phyloP scores from a whole-genome alignment of 2,797 vertebrate genomes.

The Taenioides sp. region DNA sequence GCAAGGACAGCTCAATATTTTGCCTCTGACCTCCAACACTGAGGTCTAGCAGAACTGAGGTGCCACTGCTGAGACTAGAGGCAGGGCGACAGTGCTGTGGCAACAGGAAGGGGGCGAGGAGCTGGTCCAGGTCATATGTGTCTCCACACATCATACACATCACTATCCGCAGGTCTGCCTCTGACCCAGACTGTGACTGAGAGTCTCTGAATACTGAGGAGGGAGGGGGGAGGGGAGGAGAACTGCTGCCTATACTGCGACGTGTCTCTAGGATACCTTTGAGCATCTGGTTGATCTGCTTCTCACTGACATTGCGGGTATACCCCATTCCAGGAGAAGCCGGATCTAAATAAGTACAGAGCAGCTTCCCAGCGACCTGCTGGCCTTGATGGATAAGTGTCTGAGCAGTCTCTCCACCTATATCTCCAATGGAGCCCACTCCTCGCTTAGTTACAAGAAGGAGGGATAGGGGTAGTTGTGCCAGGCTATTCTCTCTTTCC shows the following conservation, averaged over 20 bases:
- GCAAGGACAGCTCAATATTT: slow-evolving; percentile 85
- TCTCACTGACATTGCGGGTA: slow-evolving; percentile 90
- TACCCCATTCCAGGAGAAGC: slow-evolving; percentile 90
- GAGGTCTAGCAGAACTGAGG: slow-evolving; percentile 87
- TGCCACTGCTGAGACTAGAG: slow-evolving; percentile 74
- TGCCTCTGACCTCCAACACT: slow-evolving; percentile 82
- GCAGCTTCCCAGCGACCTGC: slow-evolving; percentile 88
- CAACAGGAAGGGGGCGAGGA: slow-evolving; percentile 87
- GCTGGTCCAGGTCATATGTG: slow-evolving; percentile 85
- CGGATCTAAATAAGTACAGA: slow-evolving; percentile 89
- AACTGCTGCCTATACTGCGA: slow-evolving; percentile 80
- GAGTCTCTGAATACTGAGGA: slow-evolving; percentile 83
- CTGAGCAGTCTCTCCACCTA: slow-evolving; percentile 91
- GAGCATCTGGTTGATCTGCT: slow-evolving; percentile 89
- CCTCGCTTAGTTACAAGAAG: slow-evolving; percentile 93
- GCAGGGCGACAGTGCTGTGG: slow-evolving; percentile 86
- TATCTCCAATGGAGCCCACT: slow-evolving; percentile 82
- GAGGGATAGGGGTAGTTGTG: slow-evolving; percentile 85
- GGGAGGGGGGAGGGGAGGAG: slow-evolving; percentile 74
- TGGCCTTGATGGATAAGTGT: slow-evolving; percentile 91
- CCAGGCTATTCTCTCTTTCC: slow-evolving; percentile 85
- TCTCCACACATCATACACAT: slow-evolving; percentile 98
- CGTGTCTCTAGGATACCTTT: slow-evolving; percentile 87
- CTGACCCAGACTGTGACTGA: slow-evolving; percentile 73
- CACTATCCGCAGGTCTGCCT: slow-evolving; percentile 88